Base-by-base conservation (phyloP, 2,888 invertebrate species). In the Incurvaria masculella region DNA sequence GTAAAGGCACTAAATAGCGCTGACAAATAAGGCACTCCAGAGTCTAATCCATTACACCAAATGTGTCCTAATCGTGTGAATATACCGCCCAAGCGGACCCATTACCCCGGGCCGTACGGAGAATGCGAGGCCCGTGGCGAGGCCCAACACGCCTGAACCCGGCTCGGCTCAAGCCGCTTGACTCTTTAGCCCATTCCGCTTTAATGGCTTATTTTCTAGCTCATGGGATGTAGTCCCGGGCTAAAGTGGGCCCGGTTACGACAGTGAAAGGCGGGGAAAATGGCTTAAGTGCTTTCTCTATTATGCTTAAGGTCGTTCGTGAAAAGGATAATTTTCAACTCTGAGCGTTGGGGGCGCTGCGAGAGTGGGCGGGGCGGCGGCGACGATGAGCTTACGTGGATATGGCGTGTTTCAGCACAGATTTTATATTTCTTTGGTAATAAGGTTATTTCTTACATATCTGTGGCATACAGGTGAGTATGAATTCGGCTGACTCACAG, bases 231-330 rank as follows among this genome's bases (percentile, higher is more conserved):
- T 67, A 66, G 66, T 68, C 66, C 63, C 68, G 65, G n/a, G 68
- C 74, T 73, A 75, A 75, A 70, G 71, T 69, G 64, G 70, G 63
- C 72, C 72, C 76, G 42, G 48, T 78, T 76, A 78, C 73, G 70
- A 69, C 74, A 76, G 73, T 76, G 73, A 78, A 78, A 78, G 74
- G 75, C 76, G 74, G 76, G 69, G 76, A 78, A 76, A 76, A 76
- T 78, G 74, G 74, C 73, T 78, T 75, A 78, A 78, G 78, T 78
- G 78, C 78, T 76, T 73, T 76, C 75, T 78, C 78, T 78, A 76
- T 76, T 78, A 78, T 78, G 67, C 69, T 78, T 74, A 75, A 76
- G 76, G 73, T 69, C 75, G 73, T 72, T 78, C 70, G 66, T 74
- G 74, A 76, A 78, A 76, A 76, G 78, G 76, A 76, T 78, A 76